These are phyloP conservation scores for Labeo calbasu DNA, from an alignment of 2,797 vertebrate genomes.

Conservation along the genomic window DNA sequence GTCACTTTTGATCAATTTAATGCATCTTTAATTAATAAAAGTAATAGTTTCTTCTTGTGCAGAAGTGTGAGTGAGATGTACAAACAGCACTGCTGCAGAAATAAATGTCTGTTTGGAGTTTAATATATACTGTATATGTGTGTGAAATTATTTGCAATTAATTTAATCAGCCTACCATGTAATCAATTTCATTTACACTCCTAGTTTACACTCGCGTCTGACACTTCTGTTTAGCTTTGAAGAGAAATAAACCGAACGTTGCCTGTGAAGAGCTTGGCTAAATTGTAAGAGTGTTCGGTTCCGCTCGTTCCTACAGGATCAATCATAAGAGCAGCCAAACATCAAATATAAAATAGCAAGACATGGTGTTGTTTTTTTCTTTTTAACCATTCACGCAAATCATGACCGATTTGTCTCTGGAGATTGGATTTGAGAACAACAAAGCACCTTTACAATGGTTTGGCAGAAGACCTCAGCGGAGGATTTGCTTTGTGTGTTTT, in stretches of 20 bases:
- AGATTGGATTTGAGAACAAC: not conserved
- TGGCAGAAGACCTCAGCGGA: not conserved
- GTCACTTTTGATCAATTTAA: not conserved
- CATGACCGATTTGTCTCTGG: not conserved
- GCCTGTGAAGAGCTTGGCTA: not conserved
- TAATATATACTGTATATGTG: not conserved
- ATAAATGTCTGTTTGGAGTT: not conserved
- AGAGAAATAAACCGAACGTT: not conserved
- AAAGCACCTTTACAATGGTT: slow-evolving; percentile 7
- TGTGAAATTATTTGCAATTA: not conserved
- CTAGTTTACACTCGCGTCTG: not conserved
- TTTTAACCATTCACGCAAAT: not conserved
- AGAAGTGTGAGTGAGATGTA: not conserved
- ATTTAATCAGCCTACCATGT: not conserved
- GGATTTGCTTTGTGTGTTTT: not conserved
- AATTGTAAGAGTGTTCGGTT: not conserved
- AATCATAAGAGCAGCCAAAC: not conserved
- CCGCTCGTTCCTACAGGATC: not conserved
- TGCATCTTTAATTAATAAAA: not conserved
- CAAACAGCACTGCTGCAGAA: not conserved
- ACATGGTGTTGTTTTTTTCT: not conserved
- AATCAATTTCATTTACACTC: not conserved
- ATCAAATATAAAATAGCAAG: not conserved
- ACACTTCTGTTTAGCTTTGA: not conserved
- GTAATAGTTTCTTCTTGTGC: not conserved